phyloP scores from a whole-genome alignment of 1,140 invertebrate species.

The Tetraneura akinire region DNA sequence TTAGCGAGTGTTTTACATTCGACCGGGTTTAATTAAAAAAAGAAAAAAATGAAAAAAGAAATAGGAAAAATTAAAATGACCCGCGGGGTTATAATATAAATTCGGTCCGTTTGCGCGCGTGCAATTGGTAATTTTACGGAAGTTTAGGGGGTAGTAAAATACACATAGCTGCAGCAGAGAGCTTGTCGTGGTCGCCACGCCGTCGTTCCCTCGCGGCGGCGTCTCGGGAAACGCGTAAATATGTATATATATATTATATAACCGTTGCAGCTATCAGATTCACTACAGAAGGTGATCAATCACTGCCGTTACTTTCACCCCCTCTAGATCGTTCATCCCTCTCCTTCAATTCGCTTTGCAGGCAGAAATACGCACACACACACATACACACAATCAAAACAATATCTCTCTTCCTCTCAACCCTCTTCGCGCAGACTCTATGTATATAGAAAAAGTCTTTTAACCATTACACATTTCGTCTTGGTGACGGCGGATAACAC shows the following conservation, averaged over 20 bases:
- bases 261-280: conserved; percentile 33
- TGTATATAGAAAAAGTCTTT: not conserved
- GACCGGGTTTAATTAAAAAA: conserved; percentile 24
- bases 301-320: conserved; percentile 18
- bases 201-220: not conserved
- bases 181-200: not conserved
- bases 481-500: conserved; percentile 24
- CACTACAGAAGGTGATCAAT: conserved; percentile 45
- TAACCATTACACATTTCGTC: not conserved
- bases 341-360: not conserved
- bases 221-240: conserved; percentile 18
- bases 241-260: too few relatives aligned
- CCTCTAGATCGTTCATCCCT: conserved; percentile 3
- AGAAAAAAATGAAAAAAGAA: conserved; percentile 23
- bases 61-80: conserved; percentile 15
- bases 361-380: not conserved
- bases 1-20: not conserved
- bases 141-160: conserved; percentile 46
- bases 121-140: conserved; percentile 39
- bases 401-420: conserved; percentile 14
- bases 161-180: too few relatives aligned
- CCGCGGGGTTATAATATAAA: conserved; percentile 38
- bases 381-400: conserved; percentile 22
- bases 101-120: conserved; percentile 25
- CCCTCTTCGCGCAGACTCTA: not conserved